Conservation (phyloP, 2,888 invertebrate species). For the Gortyna flavago region DNA sequence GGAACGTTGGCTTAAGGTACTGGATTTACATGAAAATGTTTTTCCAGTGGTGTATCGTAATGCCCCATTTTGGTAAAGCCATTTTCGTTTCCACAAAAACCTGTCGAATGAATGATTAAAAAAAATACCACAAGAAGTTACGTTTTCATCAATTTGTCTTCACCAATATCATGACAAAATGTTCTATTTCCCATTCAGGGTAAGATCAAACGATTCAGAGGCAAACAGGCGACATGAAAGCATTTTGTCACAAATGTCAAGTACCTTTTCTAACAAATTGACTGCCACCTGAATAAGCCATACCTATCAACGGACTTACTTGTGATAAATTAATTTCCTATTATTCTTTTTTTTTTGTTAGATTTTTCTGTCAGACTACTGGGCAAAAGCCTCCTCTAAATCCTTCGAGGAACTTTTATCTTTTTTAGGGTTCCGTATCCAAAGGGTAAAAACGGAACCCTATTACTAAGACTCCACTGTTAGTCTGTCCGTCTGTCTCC, state of each 20-base stretch:
- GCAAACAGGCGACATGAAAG: background rate
- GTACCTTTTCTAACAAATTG: background rate
- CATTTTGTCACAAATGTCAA: slow-evolving; percentile 19
- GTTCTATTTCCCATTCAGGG: background rate
- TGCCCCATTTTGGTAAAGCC: background rate
- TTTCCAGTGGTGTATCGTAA: background rate
- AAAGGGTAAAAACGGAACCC: too few relatives aligned
- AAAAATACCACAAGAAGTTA: background rate
- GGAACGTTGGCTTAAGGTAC: background rate
- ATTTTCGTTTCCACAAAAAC: background rate
- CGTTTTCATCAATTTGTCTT: background rate
- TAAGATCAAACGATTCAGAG: slow-evolving; percentile 13
- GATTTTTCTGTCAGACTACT: too few relatives aligned
- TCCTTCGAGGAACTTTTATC: too few relatives aligned
- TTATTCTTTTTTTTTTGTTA: too few relatives aligned
- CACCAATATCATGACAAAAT: background rate
- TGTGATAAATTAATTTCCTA: background rate
- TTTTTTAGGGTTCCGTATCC: too few relatives aligned
- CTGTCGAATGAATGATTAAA: background rate
- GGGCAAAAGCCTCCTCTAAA: too few relatives aligned
- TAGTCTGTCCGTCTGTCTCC: too few relatives aligned
- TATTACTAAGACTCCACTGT: too few relatives aligned
- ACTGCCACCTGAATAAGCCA: background rate
- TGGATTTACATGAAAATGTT: background rate
- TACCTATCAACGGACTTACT: background rate